These are phyloP conservation scores for Episyrphus balteatus DNA, from an alignment of 1,140 invertebrate genomes.

Conservation along the genomic window DNA sequence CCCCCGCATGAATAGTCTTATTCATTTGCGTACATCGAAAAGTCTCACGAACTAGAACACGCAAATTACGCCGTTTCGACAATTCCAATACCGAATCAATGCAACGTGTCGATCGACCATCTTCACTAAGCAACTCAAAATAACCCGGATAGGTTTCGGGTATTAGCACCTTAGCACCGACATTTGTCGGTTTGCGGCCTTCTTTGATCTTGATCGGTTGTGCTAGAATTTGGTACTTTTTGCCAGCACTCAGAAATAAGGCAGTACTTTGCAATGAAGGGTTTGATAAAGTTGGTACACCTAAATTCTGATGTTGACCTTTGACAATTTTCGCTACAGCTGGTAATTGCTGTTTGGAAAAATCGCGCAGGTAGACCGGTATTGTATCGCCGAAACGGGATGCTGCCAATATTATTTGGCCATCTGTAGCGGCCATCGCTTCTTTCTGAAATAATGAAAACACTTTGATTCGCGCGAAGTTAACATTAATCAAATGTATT, in stretches of 20 bases:
- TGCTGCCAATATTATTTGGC: slow-evolving; percentile 71
- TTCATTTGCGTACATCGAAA: slow-evolving; percentile 41
- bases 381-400: slow-evolving; percentile 70
- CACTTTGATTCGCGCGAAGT: slow-evolving; percentile 35
- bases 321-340: slow-evolving; percentile 82
- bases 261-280: slow-evolving; percentile 74
- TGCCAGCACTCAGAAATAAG: slow-evolving; percentile 69
- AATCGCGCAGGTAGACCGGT: slow-evolving; percentile 36
- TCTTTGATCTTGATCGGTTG: slow-evolving; percentile 89
- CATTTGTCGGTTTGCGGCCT: slow-evolving; percentile 54
- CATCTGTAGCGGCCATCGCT: slow-evolving; percentile 69
- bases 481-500: slow-evolving; percentile 36
- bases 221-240: slow-evolving; percentile 72
- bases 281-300: slow-evolving; percentile 71
- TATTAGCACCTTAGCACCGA: slow-evolving; percentile 72
- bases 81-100: slow-evolving; percentile 80
- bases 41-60: slow-evolving; percentile 70
- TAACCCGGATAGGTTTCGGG: slow-evolving; percentile 84
- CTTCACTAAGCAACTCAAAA: slow-evolving; percentile 88
- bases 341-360: slow-evolving; percentile 66
- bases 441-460: slow-evolving; percentile 35
- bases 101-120: slow-evolving; percentile 76
- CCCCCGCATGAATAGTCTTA: slow-evolving; percentile 68
- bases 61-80: slow-evolving; percentile 48
- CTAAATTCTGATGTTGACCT: slow-evolving; percentile 80